phyloP scores from a whole-genome alignment of 30 jellyfish, hydroid and myxozoan genomes.

The Aurelia aurita region DNA sequence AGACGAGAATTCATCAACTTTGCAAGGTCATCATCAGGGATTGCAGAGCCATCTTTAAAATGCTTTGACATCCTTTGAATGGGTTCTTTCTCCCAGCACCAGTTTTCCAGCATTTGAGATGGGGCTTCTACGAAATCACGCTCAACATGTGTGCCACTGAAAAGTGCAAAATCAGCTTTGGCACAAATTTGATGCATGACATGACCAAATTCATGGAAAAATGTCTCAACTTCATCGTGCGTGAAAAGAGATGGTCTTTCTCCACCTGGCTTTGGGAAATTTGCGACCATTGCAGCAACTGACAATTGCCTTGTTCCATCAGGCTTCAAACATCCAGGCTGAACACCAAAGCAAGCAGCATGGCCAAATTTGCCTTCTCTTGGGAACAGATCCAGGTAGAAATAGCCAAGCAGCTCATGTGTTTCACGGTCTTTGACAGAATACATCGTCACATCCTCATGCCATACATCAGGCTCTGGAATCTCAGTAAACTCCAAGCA shows the following conservation, averaged over 20 bases:
- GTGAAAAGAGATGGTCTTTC: constrained; percentile 87
- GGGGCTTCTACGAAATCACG: constrained; percentile 99
- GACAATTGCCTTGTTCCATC: constrained; percentile 81
- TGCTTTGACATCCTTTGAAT: constrained; percentile 86
- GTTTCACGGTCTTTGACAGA: constrained; percentile 77
- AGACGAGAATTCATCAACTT: constrained; percentile 79
- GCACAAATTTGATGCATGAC: constrained; percentile 98
- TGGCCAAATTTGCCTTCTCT: constrained; percentile 93
- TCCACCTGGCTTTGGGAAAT: constrained; percentile 84
- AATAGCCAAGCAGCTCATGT: constrained; percentile 79
- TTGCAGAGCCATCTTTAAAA: constrained; percentile 83
- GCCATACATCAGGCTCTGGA: constrained; percentile 81
- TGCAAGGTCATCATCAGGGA: constrained; percentile 90
- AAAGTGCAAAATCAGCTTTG: constrained; percentile 80
- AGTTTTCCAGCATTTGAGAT: constrained; percentile 97
- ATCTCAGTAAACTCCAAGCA: constrained; percentile 70
- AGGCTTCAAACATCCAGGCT: constrained; percentile 89
- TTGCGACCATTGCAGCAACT: constrained; percentile 98
- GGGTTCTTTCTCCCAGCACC: constrained; percentile 98
- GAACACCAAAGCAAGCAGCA: constrained; percentile 98
- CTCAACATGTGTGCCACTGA: constrained; percentile 99
- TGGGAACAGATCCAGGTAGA: constrained; percentile 95
- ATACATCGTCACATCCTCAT: constrained; percentile 87
- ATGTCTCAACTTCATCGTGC: constrained; percentile 96
- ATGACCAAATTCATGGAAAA: constrained; percentile 98